Evolutionary conservation across 2,797 vertebrate species (phyloP).

Genomic region (Pyrocephalus nanus): DNA sequence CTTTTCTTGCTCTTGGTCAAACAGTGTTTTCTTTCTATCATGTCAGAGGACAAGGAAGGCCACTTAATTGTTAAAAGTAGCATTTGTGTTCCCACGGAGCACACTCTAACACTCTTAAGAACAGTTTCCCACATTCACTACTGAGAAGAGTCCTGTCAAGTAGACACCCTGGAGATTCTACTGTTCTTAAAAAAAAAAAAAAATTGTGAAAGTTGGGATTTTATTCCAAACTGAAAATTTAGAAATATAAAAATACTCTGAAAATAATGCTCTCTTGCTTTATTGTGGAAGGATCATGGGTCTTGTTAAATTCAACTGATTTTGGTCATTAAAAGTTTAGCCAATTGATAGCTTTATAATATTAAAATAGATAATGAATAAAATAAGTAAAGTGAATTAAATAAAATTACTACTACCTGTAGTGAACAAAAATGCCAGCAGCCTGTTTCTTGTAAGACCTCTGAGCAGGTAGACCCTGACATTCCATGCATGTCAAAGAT

Average conservation of each 20-base stretch:
- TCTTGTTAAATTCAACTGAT: not conserved
- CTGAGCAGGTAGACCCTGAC: not conserved
- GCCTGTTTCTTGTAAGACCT: not conserved
- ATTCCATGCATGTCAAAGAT: fast-evolving
- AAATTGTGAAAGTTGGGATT: not conserved
- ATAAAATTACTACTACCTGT: not conserved
- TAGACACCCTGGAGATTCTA: not conserved
- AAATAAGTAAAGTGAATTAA: not conserved
- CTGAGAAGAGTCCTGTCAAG: not conserved
- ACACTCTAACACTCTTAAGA: not conserved
- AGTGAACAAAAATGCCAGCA: not conserved
- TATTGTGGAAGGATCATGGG: not conserved
- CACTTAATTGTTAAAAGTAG: not conserved
- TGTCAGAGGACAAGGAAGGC: not conserved
- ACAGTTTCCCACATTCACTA: not conserved
- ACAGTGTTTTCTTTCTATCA: not conserved
- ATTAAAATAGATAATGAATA: not conserved
- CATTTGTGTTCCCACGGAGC: not conserved
- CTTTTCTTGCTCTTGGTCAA: not conserved
- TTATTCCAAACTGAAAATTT: not conserved
- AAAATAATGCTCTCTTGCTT: not conserved
- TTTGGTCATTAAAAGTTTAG: not conserved
- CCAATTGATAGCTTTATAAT: not conserved
- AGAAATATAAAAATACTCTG: not conserved
- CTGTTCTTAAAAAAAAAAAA: not conserved